Conservation (phyloP, 2,797 vertebrate species). For the Selene dorsalis region DNA sequence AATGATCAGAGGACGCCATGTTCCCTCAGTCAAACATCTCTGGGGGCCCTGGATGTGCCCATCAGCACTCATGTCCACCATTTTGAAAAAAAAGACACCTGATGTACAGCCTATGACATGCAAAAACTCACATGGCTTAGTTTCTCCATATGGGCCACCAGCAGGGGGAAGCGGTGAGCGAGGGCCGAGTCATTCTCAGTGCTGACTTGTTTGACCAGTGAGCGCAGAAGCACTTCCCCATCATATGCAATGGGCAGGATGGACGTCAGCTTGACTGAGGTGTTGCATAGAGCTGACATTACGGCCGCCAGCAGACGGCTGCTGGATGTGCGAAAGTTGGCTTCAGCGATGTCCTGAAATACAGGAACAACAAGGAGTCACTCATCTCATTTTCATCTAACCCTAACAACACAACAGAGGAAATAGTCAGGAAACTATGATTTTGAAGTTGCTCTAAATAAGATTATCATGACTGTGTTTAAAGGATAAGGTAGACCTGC, state of each 20-base stretch:
- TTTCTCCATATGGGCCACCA: constrained; percentile 99
- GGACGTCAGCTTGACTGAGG: constrained; percentile 96
- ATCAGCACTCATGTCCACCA: background rate
- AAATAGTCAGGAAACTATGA: background rate
- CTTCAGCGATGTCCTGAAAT: constrained; percentile 95
- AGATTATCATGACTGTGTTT: background rate
- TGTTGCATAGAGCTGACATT: constrained; percentile 98
- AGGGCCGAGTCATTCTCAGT: constrained; percentile 98
- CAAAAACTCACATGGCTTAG: constrained; percentile 91
- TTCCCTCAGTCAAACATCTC: constrained; percentile 1
- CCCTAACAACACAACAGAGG: too few species aligned
- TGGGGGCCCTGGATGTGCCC: background rate
- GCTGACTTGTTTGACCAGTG: constrained; percentile 97
- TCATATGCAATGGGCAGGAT: constrained; percentile 98
- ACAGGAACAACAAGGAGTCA: background rate
- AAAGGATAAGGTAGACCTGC: background rate
- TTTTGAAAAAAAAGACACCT: constrained; percentile 9
- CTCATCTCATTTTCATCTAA: background rate
- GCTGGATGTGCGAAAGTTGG: constrained; percentile 98
- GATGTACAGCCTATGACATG: background rate
- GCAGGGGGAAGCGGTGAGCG: constrained; percentile 95
- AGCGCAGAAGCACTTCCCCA: constrained; percentile 94
- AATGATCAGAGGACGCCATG: background rate
- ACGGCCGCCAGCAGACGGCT: constrained; percentile 97
- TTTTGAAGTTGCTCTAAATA: background rate